Percentiles rank a stretch among this genome's conserved stretches.
Conservation (phyloP, 2,113 vertebrate genomes). For the Chelonoidis abingdonii region DNA sequence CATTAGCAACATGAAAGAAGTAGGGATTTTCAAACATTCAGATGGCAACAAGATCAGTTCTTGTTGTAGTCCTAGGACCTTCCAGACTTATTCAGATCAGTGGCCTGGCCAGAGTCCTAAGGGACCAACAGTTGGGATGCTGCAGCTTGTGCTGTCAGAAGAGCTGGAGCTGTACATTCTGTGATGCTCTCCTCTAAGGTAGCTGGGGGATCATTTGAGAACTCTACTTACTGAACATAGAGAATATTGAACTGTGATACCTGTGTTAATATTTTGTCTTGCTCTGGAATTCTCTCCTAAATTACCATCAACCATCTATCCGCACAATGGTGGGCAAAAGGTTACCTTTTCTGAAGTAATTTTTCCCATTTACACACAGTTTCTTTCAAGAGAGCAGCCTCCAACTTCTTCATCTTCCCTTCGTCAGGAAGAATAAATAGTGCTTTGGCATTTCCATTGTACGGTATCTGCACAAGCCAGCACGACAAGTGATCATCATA, state of each 20-base stretch:
- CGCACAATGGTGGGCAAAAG: background rate
- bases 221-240: background rate
- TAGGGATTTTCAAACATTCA: background rate
- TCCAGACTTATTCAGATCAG: background rate
- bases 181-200: background rate
- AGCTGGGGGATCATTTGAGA: background rate
- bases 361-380: slow-evolving; percentile 66
- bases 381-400: slow-evolving; percentile 69
- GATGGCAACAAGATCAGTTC: background rate
- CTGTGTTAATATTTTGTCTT: background rate
- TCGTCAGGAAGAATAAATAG: slow-evolving; percentile 86
- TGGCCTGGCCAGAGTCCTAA: background rate
- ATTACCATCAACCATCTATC: background rate
- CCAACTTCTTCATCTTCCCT: slow-evolving; percentile 84
- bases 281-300: background rate
- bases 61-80: background rate
- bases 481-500: slow-evolving; percentile 76
- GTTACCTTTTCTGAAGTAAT: slow-evolving; percentile 62
- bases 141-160: background rate
- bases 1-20: background rate
- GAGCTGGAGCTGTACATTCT: background rate
- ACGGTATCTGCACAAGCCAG: slow-evolving; percentile 83
- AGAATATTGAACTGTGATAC: background rate
- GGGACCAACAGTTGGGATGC: background rate
- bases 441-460: slow-evolving; percentile 85